Conservation (phyloP, 2,797 vertebrate species). For the Crocidura indochinensis region DNA sequence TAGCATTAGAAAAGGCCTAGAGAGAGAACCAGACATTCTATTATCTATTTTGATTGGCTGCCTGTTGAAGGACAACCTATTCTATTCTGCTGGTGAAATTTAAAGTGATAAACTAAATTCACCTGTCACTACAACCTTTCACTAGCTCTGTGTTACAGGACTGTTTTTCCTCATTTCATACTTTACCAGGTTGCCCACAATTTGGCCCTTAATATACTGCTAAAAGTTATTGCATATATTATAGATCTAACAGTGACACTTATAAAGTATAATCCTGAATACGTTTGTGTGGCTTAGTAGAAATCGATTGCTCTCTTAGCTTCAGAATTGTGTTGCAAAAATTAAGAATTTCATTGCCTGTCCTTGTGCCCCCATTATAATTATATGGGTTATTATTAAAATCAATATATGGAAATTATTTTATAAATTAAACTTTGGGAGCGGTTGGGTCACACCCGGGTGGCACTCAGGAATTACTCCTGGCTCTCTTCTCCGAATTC, state of each 20-base stretch:
- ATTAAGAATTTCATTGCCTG: slow-evolving; percentile 14
- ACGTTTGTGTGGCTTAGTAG: background rate
- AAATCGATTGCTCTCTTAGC: slow-evolving; percentile 25
- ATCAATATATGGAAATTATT: background rate
- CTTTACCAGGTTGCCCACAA: background rate
- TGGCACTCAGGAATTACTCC: no score
- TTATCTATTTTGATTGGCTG: no score
- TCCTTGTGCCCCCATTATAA: background rate
- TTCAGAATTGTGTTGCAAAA: background rate
- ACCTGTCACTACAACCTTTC: no score
- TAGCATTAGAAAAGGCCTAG: no score
- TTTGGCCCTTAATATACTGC: background rate
- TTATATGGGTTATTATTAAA: background rate
- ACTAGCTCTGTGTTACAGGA: background rate
- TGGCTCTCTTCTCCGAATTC: no score
- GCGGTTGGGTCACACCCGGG: no score
- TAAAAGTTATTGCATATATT: background rate
- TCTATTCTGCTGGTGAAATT: no score
- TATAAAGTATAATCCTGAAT: background rate
- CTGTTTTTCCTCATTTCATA: slow-evolving; percentile 17
- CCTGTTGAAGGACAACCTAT: no score
- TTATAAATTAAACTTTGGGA: background rate
- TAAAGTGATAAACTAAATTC: no score
- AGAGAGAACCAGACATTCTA: no score
- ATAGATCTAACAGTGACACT: background rate